Evolutionary conservation across 1,140 invertebrate species (phyloP).

Genomic region (Nephotettix cincticeps): DNA sequence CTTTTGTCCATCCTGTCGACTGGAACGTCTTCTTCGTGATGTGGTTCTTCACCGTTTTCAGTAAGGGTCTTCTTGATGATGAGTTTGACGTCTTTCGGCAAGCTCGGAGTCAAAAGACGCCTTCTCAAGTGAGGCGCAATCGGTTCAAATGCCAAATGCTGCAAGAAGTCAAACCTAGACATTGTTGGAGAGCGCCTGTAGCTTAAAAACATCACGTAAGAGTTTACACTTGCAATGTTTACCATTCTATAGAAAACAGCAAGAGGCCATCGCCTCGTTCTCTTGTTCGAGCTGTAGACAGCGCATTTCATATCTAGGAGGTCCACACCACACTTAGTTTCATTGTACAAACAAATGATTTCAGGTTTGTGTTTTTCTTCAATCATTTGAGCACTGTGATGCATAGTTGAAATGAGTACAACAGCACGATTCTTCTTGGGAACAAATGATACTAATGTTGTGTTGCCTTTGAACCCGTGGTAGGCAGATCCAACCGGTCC

Average conservation of each 20-base stretch:
- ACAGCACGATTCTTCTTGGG: slow-evolving; percentile 37
- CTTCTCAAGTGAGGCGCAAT: background rate
- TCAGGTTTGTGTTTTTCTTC: slow-evolving; percentile 39
- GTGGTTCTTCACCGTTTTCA: no score
- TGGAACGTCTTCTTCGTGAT: no score
- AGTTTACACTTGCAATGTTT: slow-evolving; percentile 36
- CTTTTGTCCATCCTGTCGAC: no score
- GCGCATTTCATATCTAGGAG: slow-evolving; percentile 23
- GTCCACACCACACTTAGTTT: slow-evolving; percentile 17
- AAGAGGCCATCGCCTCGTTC: slow-evolving; percentile 40
- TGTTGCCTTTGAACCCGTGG: slow-evolving; percentile 31
- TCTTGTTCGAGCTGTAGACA: background rate
- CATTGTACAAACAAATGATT: slow-evolving; percentile 21
- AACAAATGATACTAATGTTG: slow-evolving; percentile 41
- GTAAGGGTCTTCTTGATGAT: no score
- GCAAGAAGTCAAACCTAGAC: slow-evolving; percentile 35
- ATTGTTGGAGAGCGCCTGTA: background rate
- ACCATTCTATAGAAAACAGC: slow-evolving; percentile 38
- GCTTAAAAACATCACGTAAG: slow-evolving; percentile 26
- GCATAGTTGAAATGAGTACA: no score
- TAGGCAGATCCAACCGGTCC: background rate
- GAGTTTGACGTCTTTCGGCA: background rate
- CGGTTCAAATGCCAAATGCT: slow-evolving; percentile 29
- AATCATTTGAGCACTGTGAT: no score
- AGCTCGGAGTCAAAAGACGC: background rate